Evolutionary conservation across 1,140 invertebrate species (phyloP).

Genomic region (Idris sp.): DNA sequence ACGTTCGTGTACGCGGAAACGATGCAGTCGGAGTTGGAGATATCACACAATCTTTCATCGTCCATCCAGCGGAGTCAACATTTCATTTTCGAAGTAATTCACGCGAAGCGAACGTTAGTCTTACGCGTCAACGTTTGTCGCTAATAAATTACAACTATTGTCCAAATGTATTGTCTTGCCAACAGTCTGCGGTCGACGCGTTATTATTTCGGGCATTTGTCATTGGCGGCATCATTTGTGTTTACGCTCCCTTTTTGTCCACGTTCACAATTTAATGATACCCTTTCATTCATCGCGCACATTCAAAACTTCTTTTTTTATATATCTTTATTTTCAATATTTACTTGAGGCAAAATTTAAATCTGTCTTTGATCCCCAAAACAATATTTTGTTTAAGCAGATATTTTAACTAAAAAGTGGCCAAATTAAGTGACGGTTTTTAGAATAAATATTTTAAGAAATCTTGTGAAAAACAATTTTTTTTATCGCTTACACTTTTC

Average conservation of each 20-base stretch:
- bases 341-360: too few relatives aligned
- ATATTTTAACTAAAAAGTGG: too few relatives aligned
- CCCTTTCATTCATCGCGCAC: too few relatives aligned
- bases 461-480: slow-evolving; percentile 51
- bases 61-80: slow-evolving; percentile 30
- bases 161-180: slow-evolving; percentile 49
- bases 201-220: slow-evolving; percentile 51
- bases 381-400: slow-evolving; percentile 19
- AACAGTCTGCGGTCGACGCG: slow-evolving; percentile 16
- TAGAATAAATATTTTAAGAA: too few relatives aligned
- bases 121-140: slow-evolving; percentile 33
- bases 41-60: slow-evolving; percentile 42
- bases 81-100: slow-evolving; percentile 47
- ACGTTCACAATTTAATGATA: too few relatives aligned
- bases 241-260: background rate
- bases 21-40: slow-evolving; percentile 18
- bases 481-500: slow-evolving; percentile 56
- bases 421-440: too few relatives aligned
- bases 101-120: slow-evolving; percentile 49
- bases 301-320: too few relatives aligned
- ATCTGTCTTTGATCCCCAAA: too few relatives aligned
- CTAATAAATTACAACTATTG: slow-evolving; percentile 46
- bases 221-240: slow-evolving; percentile 19
- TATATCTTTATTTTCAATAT: too few relatives aligned
- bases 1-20: slow-evolving; percentile 25